Evolutionary conservation across 92 coral and sea anemone species (phyloP).

Genomic region (Zoanthus solanderi): DNA sequence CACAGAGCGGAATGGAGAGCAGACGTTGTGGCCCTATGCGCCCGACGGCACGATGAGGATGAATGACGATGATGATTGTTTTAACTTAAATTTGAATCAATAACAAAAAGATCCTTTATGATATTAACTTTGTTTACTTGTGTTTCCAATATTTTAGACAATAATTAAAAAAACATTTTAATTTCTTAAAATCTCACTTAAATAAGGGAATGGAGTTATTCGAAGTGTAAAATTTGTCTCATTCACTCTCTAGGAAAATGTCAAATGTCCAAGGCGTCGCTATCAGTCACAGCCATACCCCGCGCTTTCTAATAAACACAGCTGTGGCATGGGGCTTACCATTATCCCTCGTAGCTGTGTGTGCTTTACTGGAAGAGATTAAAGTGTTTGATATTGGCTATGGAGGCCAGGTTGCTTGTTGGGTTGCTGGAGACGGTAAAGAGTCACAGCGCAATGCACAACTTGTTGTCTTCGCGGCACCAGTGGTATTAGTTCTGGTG

Average conservation of each 20-base stretch:
- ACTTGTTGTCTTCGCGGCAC: conserved; percentile 72
- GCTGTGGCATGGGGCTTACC: conserved; percentile 87
- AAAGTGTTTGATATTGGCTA: conserved; percentile 78
- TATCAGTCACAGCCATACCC: conserved; percentile 35
- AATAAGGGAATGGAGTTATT: too few relatives aligned
- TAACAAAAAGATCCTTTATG: too few relatives aligned
- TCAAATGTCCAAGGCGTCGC: conserved; percentile 69
- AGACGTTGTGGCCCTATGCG: too few relatives aligned
- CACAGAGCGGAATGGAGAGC: too few relatives aligned
- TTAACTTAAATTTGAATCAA: too few relatives aligned
- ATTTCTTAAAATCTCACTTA: too few relatives aligned
- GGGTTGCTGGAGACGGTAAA: conserved; percentile 68
- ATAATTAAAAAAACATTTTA: too few relatives aligned
- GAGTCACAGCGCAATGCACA: conserved; percentile 30
- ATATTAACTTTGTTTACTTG: too few relatives aligned
- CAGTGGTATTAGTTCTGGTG: conserved; percentile 69
- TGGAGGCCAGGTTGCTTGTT: conserved; percentile 76
- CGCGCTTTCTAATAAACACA: conserved; percentile 72
- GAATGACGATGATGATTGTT: too few relatives aligned
- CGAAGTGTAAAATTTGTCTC: too few relatives aligned
- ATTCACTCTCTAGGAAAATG: conserved; percentile 65
- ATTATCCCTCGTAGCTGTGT: conserved; percentile 64
- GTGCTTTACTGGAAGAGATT: conserved; percentile 73
- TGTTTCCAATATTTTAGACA: too few relatives aligned
- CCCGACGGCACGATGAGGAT: too few relatives aligned